Evolutionary conservation across 2,113 vertebrate genomes (phyloP).

Genomic region (Furnarius figulus): DNA sequence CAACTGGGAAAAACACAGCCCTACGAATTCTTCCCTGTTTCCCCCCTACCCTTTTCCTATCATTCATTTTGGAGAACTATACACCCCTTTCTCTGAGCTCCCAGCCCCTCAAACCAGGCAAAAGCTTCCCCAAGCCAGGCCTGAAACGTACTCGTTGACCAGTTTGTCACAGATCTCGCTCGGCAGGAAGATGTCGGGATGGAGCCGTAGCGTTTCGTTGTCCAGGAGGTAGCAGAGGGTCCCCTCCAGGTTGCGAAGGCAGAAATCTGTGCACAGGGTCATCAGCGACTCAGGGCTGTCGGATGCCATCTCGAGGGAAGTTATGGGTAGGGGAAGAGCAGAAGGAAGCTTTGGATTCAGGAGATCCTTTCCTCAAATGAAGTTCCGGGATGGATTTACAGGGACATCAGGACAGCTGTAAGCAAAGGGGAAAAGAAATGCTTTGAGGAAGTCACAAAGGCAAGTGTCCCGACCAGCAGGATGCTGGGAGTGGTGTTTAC

Average conservation of each 20-base stretch:
- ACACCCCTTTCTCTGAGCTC: not conserved
- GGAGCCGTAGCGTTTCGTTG: constrained; percentile 84
- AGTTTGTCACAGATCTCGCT: constrained; percentile 97
- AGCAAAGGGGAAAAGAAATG: not conserved
- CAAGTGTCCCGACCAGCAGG: not conserved
- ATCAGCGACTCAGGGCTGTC: constrained; percentile 94
- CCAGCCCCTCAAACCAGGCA: not conserved
- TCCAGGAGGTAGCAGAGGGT: constrained; percentile 92
- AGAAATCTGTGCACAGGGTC: constrained; percentile 89
- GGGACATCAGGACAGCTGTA: constrained; percentile 45
- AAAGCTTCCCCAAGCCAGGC: not conserved
- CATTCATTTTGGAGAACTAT: not conserved
- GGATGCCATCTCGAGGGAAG: constrained; percentile 74
- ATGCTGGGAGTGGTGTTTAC: not conserved
- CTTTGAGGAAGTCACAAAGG: not conserved
- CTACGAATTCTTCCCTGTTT: not conserved
- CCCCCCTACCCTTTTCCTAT: not conserved
- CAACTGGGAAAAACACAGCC: not conserved
- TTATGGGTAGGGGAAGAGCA: not conserved
- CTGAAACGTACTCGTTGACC: constrained; percentile 85
- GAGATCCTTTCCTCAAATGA: not conserved
- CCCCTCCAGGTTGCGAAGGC: constrained; percentile 90
- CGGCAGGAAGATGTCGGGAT: constrained; percentile 93
- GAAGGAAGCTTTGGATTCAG: constrained; percentile 2
- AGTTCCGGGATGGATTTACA: constrained; percentile 39